Evolutionary conservation across 2,113 vertebrate genomes (phyloP), one percentile per base, ranked within the genome.

Genomic region (rabbit (Oryctolagus cuniculus)): DNA sequence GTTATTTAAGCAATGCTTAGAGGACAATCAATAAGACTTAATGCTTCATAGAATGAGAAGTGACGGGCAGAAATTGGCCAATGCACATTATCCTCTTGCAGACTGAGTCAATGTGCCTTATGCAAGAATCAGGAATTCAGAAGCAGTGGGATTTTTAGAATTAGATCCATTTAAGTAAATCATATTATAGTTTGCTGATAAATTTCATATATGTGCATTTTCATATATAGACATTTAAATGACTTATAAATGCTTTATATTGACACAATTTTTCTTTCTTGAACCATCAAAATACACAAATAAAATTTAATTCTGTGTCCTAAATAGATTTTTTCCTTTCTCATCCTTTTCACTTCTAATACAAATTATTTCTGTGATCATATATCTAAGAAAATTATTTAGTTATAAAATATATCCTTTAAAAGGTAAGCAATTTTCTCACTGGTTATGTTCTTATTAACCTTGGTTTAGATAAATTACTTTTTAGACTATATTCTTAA

Each of bases 401-500:
- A 66, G n/a, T 36, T 58, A 17, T 69, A n/a, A 74, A 51, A 82
- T 29, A 70, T 44, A 89, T 2, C n/a, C 9, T 83, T 89, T 67
- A 72, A 61, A 66, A 61, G 0, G 2, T 87, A 90, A 83, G 38
- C 49, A 61, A 74, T 82, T 89, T 90, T 67, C 15, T 83, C 17
- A 55, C 31, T 78, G 58, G n/a, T 84, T 89, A 70, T 72, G 17
- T 70, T 0, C 8, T 22, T 89, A 5, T 8, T 91, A 81, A 77
- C 22, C 63, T 96, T 90, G 1, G 2, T 81, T 80, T 27, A 2
- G 11, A 21, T 27, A 6, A 73, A 96, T 87, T 90, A 55, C 27
- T 69, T 91, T 58, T 69, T 79, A 0, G 24, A 80, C 53, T 63
- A 38, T 16, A 72, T 78, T 93, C 36, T 61, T 66, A 66, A 95